These are phyloP conservation scores for Pteromalus puparum DNA, from an alignment of 1,140 invertebrate genomes.

Conservation along the genomic window DNA sequence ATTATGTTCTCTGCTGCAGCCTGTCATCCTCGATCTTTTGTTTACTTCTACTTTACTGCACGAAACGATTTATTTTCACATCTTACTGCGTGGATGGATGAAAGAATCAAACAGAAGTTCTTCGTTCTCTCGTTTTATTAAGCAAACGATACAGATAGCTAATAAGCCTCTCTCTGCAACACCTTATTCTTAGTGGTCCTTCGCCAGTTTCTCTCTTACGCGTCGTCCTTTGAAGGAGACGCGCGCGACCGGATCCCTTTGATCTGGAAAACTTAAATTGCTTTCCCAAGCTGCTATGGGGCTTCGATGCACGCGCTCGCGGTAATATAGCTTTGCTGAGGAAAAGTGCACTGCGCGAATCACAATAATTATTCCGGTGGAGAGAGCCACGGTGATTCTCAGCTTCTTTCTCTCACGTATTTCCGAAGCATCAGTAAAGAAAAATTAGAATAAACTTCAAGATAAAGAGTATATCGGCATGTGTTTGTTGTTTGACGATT, in stretches of 20 bases:
- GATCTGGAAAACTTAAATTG: slow-evolving; percentile 53
- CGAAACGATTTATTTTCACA: no score
- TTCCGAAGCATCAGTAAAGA: no score
- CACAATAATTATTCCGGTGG: neutral
- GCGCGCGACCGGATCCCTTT: slow-evolving; percentile 3
- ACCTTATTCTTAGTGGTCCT: neutral
- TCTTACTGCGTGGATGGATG: no score
- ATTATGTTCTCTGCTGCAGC: neutral
- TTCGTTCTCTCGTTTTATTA: neutral
- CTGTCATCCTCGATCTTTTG: neutral
- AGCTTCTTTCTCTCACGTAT: slow-evolving; percentile 10
- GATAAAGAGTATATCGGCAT: no score
- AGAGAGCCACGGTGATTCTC: neutral
- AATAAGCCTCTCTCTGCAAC: neutral
- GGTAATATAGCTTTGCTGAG: neutral
- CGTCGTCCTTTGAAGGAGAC: neutral
- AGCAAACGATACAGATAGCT: slow-evolving; percentile 5
- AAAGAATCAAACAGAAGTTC: no score
- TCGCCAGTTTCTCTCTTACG: neutral
- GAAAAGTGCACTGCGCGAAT: neutral
- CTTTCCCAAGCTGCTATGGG: slow-evolving; percentile 29
- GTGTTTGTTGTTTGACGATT: no score
- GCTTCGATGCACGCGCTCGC: neutral
- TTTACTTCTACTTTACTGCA: neutral
- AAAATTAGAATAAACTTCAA: no score